Evolutionary conservation across 2,797 vertebrate genomes (phyloP).

Genomic region (Paedocypris micromegethes): DNA sequence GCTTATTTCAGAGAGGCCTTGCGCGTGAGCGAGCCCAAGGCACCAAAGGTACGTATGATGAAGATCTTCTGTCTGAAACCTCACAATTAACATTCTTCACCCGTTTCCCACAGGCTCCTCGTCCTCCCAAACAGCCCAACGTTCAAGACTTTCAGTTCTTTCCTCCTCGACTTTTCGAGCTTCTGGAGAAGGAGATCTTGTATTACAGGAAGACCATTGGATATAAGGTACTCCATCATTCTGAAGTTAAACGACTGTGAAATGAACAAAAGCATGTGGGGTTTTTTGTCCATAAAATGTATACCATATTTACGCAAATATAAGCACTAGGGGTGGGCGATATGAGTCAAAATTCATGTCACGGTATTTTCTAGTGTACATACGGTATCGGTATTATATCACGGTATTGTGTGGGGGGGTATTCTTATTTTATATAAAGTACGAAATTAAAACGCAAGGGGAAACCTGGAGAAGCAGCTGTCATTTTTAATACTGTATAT

Average conservation of each 20-base stretch:
- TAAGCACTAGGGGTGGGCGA: no score
- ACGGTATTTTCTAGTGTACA: no score
- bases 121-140: constrained; percentile 98
- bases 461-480: no score
- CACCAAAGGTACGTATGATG: constrained; percentile 79
- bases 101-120: constrained; percentile 76
- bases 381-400: no score
- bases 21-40: constrained; percentile 97
- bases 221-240: constrained; percentile 80
- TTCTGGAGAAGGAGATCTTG: constrained; percentile 96
- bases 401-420: no score
- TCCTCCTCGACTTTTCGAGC: constrained; percentile 94
- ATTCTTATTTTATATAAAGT: no score
- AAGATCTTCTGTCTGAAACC: neutral
- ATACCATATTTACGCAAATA: no score
- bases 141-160: constrained; percentile 99
- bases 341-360: no score
- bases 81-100: neutral
- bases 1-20: constrained; percentile 98
- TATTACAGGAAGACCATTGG: constrained; percentile 99
- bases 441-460: no score
- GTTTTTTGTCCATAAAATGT: neutral
- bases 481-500: no score
- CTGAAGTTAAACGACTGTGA: neutral
- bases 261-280: neutral